Percentiles rank a stretch among this genome's conserved stretches.
Conservation (phyloP, 2,113 vertebrate species). For the Equus przewalskii region DNA sequence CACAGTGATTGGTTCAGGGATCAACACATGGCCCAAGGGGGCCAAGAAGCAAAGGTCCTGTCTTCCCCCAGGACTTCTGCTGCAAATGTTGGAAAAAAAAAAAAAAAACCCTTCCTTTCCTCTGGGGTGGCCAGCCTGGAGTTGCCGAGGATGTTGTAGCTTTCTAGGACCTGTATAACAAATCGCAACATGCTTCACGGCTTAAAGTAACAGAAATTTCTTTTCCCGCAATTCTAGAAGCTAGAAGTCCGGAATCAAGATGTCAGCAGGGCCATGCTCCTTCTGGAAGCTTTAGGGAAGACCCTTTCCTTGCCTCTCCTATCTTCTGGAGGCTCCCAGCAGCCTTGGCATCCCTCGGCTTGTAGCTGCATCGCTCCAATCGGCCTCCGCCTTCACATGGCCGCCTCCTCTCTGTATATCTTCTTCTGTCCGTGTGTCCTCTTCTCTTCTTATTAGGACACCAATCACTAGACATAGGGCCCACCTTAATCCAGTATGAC, state of each 20-base stretch:
- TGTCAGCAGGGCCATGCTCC: background rate
- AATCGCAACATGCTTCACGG: background rate
- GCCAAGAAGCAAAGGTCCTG: background rate
- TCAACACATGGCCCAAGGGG: background rate
- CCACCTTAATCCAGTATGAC: background rate
- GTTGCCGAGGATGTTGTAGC: background rate
- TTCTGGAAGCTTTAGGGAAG: background rate
- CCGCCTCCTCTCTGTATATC: background rate
- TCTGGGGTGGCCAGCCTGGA: background rate
- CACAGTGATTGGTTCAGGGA: background rate
- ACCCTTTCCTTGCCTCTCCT: background rate
- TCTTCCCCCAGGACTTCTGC: background rate
- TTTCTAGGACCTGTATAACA: background rate
- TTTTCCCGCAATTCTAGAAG: conserved; percentile 4
- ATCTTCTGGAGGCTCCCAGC: background rate
- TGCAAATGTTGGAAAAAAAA: background rate
- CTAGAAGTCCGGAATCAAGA: background rate
- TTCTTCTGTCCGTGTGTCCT: background rate
- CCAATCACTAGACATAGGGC: background rate
- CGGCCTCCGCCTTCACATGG: background rate
- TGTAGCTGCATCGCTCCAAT: background rate
- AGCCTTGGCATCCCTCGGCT: background rate
- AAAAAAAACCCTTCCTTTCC: background rate
- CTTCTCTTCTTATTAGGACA: background rate
- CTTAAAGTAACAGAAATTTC: conserved; percentile 4